Evolutionary conservation across 2,888 invertebrate species (phyloP).

Genomic region (Nemoura dubitans): DNA sequence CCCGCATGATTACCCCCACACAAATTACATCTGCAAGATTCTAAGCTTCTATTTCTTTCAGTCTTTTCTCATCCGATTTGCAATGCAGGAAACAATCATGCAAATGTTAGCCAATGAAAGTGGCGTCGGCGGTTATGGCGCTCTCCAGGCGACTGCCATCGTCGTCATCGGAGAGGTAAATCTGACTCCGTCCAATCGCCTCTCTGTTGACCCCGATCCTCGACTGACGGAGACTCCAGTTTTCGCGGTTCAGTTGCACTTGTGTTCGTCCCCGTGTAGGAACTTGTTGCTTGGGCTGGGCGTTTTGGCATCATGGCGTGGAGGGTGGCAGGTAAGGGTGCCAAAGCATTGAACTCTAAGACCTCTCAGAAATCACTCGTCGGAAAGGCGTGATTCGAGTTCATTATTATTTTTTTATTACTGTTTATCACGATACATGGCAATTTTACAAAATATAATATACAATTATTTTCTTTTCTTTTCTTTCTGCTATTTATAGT

Average conservation of each 20-base stretch:
- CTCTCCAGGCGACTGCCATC: neutral
- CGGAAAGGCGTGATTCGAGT: too few species aligned
- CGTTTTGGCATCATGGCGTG: neutral
- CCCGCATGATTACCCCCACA: neutral
- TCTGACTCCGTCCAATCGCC: neutral
- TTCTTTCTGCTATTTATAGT: too few species aligned
- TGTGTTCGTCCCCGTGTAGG: neutral
- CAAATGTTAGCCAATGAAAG: conserved; percentile 1
- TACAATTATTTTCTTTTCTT: too few species aligned
- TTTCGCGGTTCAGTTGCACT: neutral
- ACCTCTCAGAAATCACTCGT: too few species aligned
- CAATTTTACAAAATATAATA: too few species aligned
- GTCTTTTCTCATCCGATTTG: neutral
- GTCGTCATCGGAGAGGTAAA: neutral
- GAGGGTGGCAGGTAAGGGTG: neutral
- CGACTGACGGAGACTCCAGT: neutral
- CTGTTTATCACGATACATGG: too few species aligned
- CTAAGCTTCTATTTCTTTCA: neutral
- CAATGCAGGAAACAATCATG: neutral
- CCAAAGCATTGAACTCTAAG: neutral
- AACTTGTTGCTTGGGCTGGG: neutral
- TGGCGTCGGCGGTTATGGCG: neutral
- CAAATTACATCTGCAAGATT: neutral
- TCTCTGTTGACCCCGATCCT: neutral
- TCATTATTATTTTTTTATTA: too few species aligned